Evolutionary conservation across 2,888 invertebrate genomes (phyloP).

Genomic region (Pachydiplax longipennis): DNA sequence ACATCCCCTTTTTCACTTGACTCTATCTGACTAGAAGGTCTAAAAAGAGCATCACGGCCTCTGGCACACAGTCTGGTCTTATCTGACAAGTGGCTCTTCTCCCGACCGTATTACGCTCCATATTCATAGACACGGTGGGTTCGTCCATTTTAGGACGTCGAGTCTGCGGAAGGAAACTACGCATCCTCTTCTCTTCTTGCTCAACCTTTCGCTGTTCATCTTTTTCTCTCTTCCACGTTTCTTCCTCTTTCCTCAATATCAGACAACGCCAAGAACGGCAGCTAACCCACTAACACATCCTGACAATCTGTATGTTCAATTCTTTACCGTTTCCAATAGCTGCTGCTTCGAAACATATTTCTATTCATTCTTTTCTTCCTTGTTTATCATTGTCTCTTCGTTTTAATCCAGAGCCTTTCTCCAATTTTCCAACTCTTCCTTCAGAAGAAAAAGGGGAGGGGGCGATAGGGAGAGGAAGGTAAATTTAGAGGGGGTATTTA

Average conservation of each 20-base stretch:
- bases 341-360: too few relatives aligned
- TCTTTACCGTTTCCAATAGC: not conserved
- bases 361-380: not conserved
- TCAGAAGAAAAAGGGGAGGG: too few relatives aligned
- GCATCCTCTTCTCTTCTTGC: not conserved
- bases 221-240: not conserved
- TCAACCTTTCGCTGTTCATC: not conserved
- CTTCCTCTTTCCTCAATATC: not conserved
- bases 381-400: not conserved
- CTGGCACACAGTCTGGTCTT: not conserved
- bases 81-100: not conserved
- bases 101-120: not conserved
- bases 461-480: too few relatives aligned
- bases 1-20: not conserved
- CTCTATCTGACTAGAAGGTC: not conserved
- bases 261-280: too few relatives aligned
- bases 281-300: too few relatives aligned
- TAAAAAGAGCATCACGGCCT: not conserved
- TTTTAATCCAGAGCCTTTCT: not conserved
- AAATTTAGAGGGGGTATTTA: too few relatives aligned
- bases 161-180: not conserved
- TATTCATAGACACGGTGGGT: not conserved
- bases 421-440: too few relatives aligned
- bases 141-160: not conserved
- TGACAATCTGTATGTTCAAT: not conserved